Evolutionary conservation across 1,140 invertebrate species (phyloP).

Genomic region (Trissolcus basalis): DNA sequence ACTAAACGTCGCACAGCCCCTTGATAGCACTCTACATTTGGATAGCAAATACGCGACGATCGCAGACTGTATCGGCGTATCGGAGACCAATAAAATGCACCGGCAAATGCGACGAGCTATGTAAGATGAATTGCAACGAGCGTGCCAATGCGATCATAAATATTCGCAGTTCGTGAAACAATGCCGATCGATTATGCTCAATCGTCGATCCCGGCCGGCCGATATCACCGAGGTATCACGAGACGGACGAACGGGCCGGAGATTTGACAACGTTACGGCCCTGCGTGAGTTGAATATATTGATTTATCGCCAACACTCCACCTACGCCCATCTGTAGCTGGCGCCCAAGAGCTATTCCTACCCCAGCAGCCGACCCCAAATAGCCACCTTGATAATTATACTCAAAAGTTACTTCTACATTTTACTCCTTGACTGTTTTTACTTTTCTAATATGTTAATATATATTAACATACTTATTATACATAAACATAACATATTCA

Average conservation of each 20-base stretch:
- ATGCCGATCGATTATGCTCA: slow-evolving; percentile 44
- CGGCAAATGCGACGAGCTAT: slow-evolving; percentile 20
- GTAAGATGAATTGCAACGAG: slow-evolving; percentile 12
- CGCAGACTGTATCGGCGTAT: slow-evolving; percentile 31
- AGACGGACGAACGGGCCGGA: slow-evolving; percentile 45
- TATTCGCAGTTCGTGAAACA: slow-evolving; percentile 43
- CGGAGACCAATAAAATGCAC: slow-evolving; percentile 41
- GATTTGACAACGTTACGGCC: slow-evolving; percentile 68
- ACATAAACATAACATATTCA: too few relatives aligned
- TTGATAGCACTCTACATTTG: neutral
- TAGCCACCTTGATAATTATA: too few relatives aligned
- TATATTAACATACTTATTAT: too few relatives aligned
- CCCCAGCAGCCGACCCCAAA: too few relatives aligned
- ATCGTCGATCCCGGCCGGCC: slow-evolving; percentile 37
- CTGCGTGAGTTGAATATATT: slow-evolving; percentile 73
- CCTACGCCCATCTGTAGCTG: slow-evolving; percentile 48
- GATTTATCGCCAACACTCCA: slow-evolving; percentile 66
- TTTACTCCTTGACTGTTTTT: too few relatives aligned
- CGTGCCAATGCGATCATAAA: slow-evolving; percentile 49
- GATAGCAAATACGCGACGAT: slow-evolving; percentile 12
- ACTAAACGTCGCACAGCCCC: neutral
- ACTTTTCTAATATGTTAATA: too few relatives aligned
- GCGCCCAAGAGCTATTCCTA: slow-evolving; percentile 9
- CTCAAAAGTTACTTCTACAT: too few relatives aligned
- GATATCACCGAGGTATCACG: slow-evolving; percentile 37